Evolutionary conservation across 1,140 invertebrate genomes (phyloP).

Genomic region (Scylla paramamosain): DNA sequence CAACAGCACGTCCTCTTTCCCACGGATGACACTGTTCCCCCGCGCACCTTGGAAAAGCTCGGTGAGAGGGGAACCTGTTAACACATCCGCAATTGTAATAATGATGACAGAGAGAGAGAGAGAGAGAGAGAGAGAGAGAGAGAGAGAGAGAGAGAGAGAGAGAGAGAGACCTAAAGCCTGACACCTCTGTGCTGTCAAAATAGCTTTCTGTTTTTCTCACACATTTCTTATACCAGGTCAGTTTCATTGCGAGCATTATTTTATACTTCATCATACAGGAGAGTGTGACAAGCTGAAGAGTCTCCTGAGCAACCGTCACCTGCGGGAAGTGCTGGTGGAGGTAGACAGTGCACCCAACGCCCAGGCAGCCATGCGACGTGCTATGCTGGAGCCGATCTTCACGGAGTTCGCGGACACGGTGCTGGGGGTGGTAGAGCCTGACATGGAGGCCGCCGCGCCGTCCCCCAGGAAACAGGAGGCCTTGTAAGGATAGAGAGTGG

Average conservation of each 20-base stretch:
- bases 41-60: slow-evolving; percentile 52
- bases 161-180: neutral
- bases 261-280: neutral
- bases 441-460: neutral
- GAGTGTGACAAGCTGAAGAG: neutral
- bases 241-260: neutral
- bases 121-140: neutral
- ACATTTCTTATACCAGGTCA: no score
- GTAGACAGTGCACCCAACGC: slow-evolving; percentile 57
- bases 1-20: slow-evolving; percentile 41
- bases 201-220: no score
- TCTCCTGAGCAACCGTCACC: slow-evolving; percentile 51
- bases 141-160: neutral
- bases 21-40: slow-evolving; percentile 61
- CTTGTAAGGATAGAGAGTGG: neutral
- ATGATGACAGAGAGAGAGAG: neutral
- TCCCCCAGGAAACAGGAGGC: neutral
- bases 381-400: slow-evolving; percentile 68
- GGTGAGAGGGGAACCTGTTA: neutral
- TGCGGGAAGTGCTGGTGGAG: slow-evolving; percentile 47
- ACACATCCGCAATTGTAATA: neutral
- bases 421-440: slow-evolving; percentile 57
- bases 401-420: slow-evolving; percentile 63
- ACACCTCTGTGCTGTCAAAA: no score
- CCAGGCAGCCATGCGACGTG: slow-evolving; percentile 37